Base-by-base conservation (phyloP, 2,888 invertebrate genomes). In the Operophtera brumata region DNA sequence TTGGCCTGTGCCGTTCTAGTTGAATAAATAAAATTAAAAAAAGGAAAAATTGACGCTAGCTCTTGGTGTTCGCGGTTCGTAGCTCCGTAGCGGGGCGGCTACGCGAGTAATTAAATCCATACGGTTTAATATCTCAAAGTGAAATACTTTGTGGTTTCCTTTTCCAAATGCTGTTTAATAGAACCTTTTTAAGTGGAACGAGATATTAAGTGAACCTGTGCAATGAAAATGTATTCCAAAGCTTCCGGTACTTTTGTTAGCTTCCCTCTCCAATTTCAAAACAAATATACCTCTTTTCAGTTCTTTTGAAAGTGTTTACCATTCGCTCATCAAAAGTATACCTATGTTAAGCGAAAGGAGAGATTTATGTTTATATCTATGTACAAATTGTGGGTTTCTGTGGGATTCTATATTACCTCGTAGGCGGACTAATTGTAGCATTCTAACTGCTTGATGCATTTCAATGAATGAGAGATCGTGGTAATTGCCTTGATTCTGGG, bases 91-190 rank as follows among this genome's bases (percentile, higher is more conserved):
- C 48, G 47, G 25, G 44, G 39, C 12, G n/a, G 49, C 48, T 53
- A 42, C 45, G 52, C 47, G 32, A 59, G 59, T 61, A 59, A 64
- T 64, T 64, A 64, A 64, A 59, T 61, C 59, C 48, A 57, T 52
- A 57, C 42, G 42, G 41, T 57, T 57, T 56, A 56, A 64, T 54
- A 55, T 63, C 61, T 54, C 53, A 59, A 47, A 61, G 59, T 47
- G 58, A 58, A 60, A 53, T 46, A 50, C 58, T 56, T 48, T 52
- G 57, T 52, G 64, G 64, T 47, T 64, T 64, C 64, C 56, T 64
- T 59, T 59, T 53, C 20, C 52, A 52, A 56, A 56, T 56, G 42
- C 34, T 43, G 32, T 48, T 51, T 56, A 45, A 56, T 47, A 51
- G 28, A 56, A 51, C 35, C 47, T 50, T 50, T 51, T 54, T 40